Conservation (phyloP, 2,797 vertebrate species). For the Otolemur crassicaudatus region DNA sequence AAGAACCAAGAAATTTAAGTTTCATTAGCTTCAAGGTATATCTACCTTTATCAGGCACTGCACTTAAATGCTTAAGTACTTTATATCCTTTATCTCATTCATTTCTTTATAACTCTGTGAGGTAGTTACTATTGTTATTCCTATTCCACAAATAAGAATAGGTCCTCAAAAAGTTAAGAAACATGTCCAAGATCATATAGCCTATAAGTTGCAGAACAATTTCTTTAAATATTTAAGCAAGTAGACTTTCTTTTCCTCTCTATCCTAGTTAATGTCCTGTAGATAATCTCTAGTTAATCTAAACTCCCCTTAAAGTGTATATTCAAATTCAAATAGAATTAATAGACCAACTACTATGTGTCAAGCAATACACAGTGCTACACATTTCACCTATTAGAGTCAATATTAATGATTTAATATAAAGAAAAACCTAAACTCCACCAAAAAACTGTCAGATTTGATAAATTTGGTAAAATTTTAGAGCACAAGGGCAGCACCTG, state of each 20-base stretch:
- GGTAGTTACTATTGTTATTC: background rate
- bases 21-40: background rate
- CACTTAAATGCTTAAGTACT: background rate
- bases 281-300: background rate
- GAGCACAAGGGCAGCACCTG: background rate
- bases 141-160: background rate
- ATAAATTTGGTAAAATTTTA: background rate
- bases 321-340: background rate
- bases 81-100: background rate
- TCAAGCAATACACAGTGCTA: background rate
- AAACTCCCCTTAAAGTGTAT: background rate
- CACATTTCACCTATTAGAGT: background rate
- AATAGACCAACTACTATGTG: background rate
- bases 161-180: background rate
- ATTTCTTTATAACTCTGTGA: background rate
- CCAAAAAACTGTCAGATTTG: background rate
- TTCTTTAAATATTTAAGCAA: background rate
- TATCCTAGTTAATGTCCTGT: background rate
- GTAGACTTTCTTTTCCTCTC: background rate
- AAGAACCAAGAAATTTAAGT: background rate
- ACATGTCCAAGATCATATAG: background rate
- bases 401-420: background rate
- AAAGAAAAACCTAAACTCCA: background rate
- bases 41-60: background rate
- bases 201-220: background rate